A percentile compares a stretch with the other conserved stretches of the same genome.
Evolutionary conservation across 2,113 vertebrate species (phyloP).

Genomic region (Dascyllus trimaculatus): DNA sequence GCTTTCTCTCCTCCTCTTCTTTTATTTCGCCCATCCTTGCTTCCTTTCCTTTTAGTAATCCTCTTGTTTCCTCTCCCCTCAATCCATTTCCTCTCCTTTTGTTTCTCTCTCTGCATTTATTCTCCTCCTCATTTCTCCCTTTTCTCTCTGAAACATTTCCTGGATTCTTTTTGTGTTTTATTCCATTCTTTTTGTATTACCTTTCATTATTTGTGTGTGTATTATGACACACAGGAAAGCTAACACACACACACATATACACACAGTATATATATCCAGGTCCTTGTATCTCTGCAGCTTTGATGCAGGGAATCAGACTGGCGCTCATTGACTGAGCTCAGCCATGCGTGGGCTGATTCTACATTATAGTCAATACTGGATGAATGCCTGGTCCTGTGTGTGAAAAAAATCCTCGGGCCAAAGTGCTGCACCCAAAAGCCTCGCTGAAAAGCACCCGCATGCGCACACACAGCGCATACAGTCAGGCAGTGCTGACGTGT

Average conservation of each 20-base stretch:
- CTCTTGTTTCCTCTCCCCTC: background rate
- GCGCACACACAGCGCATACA: background rate
- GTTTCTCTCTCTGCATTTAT: background rate
- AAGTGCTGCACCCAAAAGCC: slow-evolving; percentile 59
- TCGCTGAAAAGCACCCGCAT: slow-evolving; percentile 40
- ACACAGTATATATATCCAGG: slow-evolving; percentile 16
- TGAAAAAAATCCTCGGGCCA: slow-evolving; percentile 49
- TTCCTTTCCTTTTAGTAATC: too few relatives aligned
- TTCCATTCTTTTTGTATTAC: background rate
- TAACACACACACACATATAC: background rate
- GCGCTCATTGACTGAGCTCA: slow-evolving; percentile 70
- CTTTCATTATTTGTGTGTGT: background rate
- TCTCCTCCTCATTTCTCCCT: background rate
- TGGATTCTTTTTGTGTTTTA: background rate
- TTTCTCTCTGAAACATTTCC: slow-evolving; percentile 6
- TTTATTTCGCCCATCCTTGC: background rate
- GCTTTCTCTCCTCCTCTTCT: background rate
- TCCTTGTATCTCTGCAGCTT: slow-evolving; percentile 37
- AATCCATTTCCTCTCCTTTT: too few relatives aligned
- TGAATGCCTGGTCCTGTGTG: slow-evolving; percentile 62
- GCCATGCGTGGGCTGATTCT: slow-evolving; percentile 71
- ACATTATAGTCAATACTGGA: slow-evolving; percentile 71
- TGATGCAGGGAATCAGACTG: slow-evolving; percentile 62
- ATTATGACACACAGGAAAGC: slow-evolving; percentile 6
- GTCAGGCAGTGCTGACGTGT: background rate